A percentile compares a stretch with the other conserved stretches of the same genome.
Evolutionary conservation across 2,113 vertebrate genomes (phyloP).

Genomic region (Podiceps cristatus): DNA sequence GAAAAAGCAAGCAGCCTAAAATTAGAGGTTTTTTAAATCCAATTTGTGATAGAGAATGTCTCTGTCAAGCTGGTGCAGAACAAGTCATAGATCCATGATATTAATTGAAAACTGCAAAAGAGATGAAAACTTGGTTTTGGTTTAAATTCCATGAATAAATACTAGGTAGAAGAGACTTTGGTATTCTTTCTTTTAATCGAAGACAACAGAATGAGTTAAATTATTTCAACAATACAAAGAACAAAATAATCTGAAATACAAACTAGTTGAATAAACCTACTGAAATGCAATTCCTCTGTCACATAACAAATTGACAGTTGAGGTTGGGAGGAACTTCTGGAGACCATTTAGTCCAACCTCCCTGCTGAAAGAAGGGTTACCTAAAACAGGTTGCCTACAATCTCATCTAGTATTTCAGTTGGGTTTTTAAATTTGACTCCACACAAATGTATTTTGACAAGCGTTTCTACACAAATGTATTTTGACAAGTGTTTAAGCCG

Average conservation of each 20-base stretch:
- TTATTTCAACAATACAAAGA: background rate
- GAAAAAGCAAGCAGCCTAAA: background rate
- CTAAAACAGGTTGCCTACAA: background rate
- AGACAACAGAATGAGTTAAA: background rate
- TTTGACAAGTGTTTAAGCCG: background rate
- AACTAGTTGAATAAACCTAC: background rate
- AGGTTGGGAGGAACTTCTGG: background rate
- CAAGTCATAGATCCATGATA: background rate
- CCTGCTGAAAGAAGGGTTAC: background rate
- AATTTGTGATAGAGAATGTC: background rate
- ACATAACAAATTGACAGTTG: background rate
- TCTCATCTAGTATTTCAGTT: background rate
- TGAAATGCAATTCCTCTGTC: background rate
- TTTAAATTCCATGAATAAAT: background rate
- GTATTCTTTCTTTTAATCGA: background rate
- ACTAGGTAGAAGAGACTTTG: rapidly evolving
- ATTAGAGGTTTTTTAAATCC: background rate
- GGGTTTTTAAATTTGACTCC: background rate
- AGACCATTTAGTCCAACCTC: background rate
- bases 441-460: background rate
- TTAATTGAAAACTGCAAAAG: background rate
- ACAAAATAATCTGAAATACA: background rate
- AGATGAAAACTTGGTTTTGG: background rate
- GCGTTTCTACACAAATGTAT: background rate
- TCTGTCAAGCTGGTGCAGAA: background rate